Evolutionary conservation across 2,888 invertebrate genomes (phyloP).

Genomic region (Drosophila fungiperda): DNA sequence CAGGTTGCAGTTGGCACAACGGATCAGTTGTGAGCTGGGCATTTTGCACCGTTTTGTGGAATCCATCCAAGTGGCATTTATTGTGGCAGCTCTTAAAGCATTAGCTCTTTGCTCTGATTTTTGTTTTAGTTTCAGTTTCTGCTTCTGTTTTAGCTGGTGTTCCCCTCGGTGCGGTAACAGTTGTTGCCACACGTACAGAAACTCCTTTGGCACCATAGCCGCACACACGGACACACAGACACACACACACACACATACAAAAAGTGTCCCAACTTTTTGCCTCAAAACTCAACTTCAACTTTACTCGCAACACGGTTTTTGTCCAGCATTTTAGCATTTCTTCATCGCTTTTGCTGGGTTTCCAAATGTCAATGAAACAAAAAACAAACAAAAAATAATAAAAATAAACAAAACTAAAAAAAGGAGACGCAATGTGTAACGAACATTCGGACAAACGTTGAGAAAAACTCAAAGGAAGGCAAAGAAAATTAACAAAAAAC

Average conservation of each 20-base stretch:
- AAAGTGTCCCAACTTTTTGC: conserved; percentile 51
- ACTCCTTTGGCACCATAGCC: conserved; percentile 27
- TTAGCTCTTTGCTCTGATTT: conserved; percentile 35
- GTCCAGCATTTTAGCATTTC: conserved; percentile 38
- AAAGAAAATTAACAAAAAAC: conserved; percentile 34
- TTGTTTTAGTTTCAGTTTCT: conserved; percentile 16
- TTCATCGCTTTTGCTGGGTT: conserved; percentile 64
- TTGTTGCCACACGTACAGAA: conserved; percentile 32
- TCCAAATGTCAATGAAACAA: conserved; percentile 65
- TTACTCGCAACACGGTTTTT: conserved; percentile 45
- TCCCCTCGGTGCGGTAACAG: conserved; percentile 17
- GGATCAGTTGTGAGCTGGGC: conserved; percentile 36
- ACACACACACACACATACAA: conserved; percentile 34
- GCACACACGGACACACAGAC: conserved; percentile 16
- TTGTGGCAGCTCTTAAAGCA: conserved; percentile 46
- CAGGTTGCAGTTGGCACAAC: conserved; percentile 44
- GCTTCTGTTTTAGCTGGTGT: background rate
- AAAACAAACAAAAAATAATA: conserved; percentile 20
- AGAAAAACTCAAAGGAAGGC: conserved; percentile 49
- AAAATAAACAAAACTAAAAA: conserved; percentile 32
- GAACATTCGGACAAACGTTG: conserved; percentile 52
- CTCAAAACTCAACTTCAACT: conserved; percentile 35
- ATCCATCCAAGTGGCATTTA: conserved; percentile 52
- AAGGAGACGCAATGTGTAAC: conserved; percentile 45
- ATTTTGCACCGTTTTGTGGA: conserved; percentile 33